Percentiles rank a stretch among this genome's conserved stretches.
Evolutionary conservation across 53 echinoderm and acorn worm species (phyloP).

Genomic region (Patiria pectinifera): DNA sequence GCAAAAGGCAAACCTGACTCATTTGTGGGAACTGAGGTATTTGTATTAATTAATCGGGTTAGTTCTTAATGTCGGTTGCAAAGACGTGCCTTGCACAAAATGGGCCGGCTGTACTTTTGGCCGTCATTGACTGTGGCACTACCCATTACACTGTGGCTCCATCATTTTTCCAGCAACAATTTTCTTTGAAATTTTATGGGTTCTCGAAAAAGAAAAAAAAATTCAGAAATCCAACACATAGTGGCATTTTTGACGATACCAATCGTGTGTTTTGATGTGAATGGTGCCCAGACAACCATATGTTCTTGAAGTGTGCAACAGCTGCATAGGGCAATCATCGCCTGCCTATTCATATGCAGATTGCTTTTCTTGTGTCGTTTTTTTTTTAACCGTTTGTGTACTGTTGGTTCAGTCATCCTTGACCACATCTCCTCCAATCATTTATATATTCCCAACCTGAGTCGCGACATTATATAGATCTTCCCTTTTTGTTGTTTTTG

Average conservation of each 20-base stretch:
- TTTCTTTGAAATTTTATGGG: no score
- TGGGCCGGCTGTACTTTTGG: neutral
- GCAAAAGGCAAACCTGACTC: neutral
- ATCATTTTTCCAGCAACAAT: neutral
- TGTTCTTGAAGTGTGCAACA: conserved; percentile 57
- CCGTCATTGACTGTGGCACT: neutral
- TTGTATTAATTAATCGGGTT: neutral
- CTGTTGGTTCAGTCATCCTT: conserved; percentile 53
- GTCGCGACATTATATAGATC: no score
- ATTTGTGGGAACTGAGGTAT: neutral
- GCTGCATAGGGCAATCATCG: conserved; percentile 45
- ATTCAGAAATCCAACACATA: neutral
- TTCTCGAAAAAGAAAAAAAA: no score
- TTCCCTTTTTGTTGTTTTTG: no score
- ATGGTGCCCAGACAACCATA: conserved; percentile 57
- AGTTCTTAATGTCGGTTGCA: neutral
- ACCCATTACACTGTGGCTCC: neutral
- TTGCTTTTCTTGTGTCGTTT: conserved; percentile 28
- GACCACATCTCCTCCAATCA: neutral
- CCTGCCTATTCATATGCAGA: conserved; percentile 56
- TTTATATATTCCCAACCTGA: neutral
- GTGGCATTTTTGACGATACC: no score
- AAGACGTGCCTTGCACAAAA: neutral
- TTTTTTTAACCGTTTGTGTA: neutral
- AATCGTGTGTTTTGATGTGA: conserved; percentile 29